Evolutionary conservation across 2,888 invertebrate genomes (phyloP).

Genomic region (Ametastegia equiseti): DNA sequence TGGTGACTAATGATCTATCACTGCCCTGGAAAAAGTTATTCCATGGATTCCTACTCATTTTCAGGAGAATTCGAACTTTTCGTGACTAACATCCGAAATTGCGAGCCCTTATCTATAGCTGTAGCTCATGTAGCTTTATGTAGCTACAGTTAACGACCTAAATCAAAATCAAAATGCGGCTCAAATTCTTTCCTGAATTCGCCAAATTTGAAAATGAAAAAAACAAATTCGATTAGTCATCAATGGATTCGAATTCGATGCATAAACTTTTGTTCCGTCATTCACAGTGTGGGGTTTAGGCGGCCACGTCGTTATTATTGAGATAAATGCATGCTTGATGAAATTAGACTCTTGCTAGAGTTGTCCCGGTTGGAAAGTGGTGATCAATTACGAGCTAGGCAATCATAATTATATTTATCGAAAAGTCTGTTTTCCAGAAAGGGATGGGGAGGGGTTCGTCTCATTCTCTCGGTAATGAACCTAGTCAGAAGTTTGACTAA

Average conservation of each 20-base stretch:
- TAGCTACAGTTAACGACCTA: not conserved
- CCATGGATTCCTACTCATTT: too few species aligned
- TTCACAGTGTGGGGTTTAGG: not conserved
- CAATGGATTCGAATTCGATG: conserved; percentile 11
- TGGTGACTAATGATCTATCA: too few species aligned
- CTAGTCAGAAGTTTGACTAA: conserved; percentile 57
- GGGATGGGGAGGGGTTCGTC: conserved; percentile 21
- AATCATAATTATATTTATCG: conserved; percentile 63
- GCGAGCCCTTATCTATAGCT: too few species aligned
- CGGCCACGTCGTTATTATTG: conserved; percentile 48
- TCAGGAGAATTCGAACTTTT: too few species aligned
- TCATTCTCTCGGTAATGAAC: conserved; percentile 54
- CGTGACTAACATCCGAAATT: too few species aligned
- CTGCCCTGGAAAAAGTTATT: too few species aligned
- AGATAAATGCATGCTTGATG: conserved; percentile 57
- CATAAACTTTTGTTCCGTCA: not conserved
- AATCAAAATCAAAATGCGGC: not conserved
- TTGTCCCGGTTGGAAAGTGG: conserved; percentile 55
- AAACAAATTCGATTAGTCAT: not conserved
- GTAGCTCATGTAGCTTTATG: not conserved
- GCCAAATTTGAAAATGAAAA: not conserved
- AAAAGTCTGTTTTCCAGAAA: conserved; percentile 62
- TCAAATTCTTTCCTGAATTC: not conserved
- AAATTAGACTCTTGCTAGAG: conserved; percentile 57
- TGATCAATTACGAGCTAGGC: conserved; percentile 62